Conservation (phyloP, 2,797 vertebrate genomes). For the Onychomys leucogaster region DNA sequence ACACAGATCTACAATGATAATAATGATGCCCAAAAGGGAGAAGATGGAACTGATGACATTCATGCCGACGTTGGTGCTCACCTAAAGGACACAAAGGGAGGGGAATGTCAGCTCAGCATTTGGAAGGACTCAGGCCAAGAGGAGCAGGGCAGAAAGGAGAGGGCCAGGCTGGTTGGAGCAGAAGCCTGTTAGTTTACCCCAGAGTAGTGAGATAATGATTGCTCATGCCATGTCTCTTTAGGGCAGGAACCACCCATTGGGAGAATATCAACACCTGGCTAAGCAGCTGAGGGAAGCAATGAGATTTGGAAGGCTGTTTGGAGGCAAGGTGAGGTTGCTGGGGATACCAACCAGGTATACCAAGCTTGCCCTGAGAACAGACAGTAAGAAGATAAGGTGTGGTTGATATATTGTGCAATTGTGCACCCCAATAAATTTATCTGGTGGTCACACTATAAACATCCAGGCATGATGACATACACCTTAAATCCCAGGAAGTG, state of each 20-base stretch:
- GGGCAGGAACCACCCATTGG: neutral
- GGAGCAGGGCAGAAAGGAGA: neutral
- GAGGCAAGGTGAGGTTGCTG: neutral
- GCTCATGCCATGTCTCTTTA: neutral
- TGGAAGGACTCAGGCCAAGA: neutral
- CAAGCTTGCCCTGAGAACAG: neutral
- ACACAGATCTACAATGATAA: slow-evolving; percentile 76
- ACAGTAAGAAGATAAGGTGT: too few relatives aligned
- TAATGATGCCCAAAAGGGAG: slow-evolving; percentile 63
- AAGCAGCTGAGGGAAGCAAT: neutral
- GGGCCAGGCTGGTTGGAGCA: neutral
- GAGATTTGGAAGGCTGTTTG: neutral
- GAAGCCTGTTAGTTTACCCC: neutral
- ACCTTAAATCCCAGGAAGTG: too few relatives aligned
- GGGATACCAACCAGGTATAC: too few relatives aligned
- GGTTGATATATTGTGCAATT: too few relatives aligned
- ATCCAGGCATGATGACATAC: too few relatives aligned
- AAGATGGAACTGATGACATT: slow-evolving; percentile 83
- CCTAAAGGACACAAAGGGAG: neutral
- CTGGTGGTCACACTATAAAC: too few relatives aligned
- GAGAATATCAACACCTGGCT: neutral
- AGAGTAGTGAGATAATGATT: neutral
- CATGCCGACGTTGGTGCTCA: slow-evolving; percentile 80
- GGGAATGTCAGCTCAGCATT: neutral
- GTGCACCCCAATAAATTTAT: too few relatives aligned